Conservation (phyloP, 2,888 invertebrate species). For the Cantharis nigra region DNA sequence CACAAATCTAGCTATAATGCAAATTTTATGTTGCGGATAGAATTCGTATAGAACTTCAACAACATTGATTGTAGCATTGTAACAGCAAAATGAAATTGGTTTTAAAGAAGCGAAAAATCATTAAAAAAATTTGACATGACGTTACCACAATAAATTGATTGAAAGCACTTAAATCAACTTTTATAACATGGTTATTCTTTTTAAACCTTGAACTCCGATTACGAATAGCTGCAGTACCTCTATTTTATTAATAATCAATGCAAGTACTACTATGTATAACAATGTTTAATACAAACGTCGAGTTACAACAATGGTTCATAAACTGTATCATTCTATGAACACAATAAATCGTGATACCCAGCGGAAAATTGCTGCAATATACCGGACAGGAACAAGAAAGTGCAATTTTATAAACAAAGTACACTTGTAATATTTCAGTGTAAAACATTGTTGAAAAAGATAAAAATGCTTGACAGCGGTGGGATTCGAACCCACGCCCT, state of each 20-base stretch:
- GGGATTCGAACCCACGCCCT: conserved; percentile 57
- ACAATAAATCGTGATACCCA: not conserved
- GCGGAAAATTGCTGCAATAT: not conserved
- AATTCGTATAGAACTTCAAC: not conserved
- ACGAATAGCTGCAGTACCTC: not conserved
- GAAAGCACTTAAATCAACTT: not conserved
- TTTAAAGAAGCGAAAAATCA: not conserved
- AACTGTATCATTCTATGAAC: not conserved
- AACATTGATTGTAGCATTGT: not conserved
- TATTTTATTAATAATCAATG: not conserved
- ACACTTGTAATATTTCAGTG: not conserved
- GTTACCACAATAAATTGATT: not conserved
- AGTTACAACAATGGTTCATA: not conserved
- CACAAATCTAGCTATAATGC: not conserved
- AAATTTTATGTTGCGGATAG: not conserved
- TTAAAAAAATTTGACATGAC: not conserved
- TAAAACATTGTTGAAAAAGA: not conserved
- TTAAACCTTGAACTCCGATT: not conserved
- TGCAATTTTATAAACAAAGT: not conserved
- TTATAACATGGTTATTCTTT: not conserved
- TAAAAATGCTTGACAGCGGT: conserved; percentile 49
- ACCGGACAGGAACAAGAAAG: not conserved
- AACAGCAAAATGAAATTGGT: not conserved
- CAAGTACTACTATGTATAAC: not conserved
- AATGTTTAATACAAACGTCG: not conserved